Percentiles rank a stretch among this genome's conserved stretches.
Evolutionary conservation across 2,113 vertebrate species (phyloP).

Genomic region (Lutjanus erythropterus): DNA sequence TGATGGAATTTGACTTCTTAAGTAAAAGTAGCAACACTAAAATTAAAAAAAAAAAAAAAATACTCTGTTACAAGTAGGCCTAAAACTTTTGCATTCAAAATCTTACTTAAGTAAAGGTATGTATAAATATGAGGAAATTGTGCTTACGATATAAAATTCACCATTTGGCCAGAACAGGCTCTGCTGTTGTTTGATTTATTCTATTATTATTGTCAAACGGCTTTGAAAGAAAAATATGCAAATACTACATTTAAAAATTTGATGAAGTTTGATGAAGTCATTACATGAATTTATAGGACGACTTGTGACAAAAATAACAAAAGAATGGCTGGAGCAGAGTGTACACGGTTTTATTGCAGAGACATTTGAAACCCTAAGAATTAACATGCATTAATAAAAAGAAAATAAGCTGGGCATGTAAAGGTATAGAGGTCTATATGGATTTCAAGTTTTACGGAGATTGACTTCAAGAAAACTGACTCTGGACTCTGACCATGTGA

Average conservation of each 20-base stretch:
- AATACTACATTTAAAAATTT: neutral
- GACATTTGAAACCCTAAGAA: conserved; percentile 8
- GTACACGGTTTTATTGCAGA: conserved; percentile 32
- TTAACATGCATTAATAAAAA: neutral
- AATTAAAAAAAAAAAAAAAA: neutral
- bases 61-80: too few relatives aligned
- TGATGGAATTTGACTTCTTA: too few relatives aligned
- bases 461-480: neutral
- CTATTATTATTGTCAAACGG: neutral
- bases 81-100: neutral
- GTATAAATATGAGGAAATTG: neutral
- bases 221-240: neutral
- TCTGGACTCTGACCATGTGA: neutral
- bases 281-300: neutral
- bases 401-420: conserved; percentile 1
- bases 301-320: neutral
- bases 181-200: neutral
- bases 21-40: neutral
- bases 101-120: neutral
- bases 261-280: neutral
- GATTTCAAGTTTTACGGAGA: conserved; percentile 32
- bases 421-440: conserved; percentile 20
- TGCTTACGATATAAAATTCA: neutral
- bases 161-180: neutral
- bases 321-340: neutral